Conservation (phyloP, 2,113 vertebrate genomes). For the Hydrochoerus hydrochaeris region DNA sequence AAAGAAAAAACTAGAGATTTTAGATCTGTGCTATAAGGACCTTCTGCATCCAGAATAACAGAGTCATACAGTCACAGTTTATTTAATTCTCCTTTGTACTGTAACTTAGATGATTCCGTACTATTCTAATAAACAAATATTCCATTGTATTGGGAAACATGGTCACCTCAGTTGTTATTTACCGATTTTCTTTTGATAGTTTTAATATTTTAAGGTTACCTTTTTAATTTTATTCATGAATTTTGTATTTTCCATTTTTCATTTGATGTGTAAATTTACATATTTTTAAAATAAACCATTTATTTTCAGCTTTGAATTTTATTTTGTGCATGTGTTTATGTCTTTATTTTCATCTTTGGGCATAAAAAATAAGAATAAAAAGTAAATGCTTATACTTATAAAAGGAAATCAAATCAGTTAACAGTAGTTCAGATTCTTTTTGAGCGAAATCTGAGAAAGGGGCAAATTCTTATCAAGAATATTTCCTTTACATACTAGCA, state of each 20-base stretch:
- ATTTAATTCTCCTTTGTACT: slow-evolving; percentile 63
- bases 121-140: slow-evolving; percentile 55
- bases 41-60: slow-evolving; percentile 51
- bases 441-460: slow-evolving; percentile 29
- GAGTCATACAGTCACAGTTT: slow-evolving; percentile 36
- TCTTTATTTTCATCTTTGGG: slow-evolving; percentile 65
- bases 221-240: slow-evolving; percentile 84
- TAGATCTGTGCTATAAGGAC: neutral
- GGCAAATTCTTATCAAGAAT: neutral
- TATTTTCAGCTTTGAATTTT: slow-evolving; percentile 87
- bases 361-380: slow-evolving; percentile 44
- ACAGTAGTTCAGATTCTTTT: slow-evolving; percentile 13
- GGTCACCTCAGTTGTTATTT: slow-evolving; percentile 62
- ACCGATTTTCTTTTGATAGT: slow-evolving; percentile 52
- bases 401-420: neutral
- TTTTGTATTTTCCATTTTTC: slow-evolving; percentile 77
- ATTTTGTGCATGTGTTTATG: slow-evolving; percentile 81
- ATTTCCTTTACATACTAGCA: neutral
- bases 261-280: slow-evolving; percentile 81
- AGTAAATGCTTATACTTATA: neutral
- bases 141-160: slow-evolving; percentile 51
- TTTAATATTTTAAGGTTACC: slow-evolving; percentile 72
- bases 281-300: slow-evolving; percentile 87
- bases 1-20: neutral
- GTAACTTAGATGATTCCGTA: slow-evolving; percentile 50